Conservation (phyloP, 2,113 vertebrate genomes). For the Melospiza melodia region DNA sequence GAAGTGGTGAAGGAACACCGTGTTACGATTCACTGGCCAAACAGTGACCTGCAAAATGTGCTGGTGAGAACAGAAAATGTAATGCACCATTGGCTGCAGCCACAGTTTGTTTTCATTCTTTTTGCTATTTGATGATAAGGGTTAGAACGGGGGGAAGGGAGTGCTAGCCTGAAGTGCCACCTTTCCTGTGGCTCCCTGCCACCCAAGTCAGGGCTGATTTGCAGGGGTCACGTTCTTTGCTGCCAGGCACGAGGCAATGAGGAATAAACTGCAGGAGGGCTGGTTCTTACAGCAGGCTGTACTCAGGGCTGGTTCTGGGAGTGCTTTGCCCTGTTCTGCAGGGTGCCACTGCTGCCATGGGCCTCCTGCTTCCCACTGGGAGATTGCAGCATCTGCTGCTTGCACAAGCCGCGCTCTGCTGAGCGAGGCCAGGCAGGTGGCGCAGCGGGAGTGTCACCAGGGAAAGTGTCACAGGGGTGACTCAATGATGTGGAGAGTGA, state of each 20-base stretch:
- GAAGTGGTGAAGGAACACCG: neutral
- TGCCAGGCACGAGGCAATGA: neutral
- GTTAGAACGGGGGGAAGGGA: conserved; percentile 23
- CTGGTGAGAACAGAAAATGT: conserved; percentile 63
- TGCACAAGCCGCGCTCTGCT: neutral
- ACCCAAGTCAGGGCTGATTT: fast-evolving
- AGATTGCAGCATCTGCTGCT: neutral
- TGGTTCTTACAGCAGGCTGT: neutral
- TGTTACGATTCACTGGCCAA: conserved; percentile 63
- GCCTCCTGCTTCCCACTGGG: neutral
- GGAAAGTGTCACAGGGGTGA: neutral
- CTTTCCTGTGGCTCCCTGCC: neutral
- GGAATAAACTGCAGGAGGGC: neutral
- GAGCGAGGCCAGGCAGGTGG: neutral
- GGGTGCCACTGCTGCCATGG: neutral
- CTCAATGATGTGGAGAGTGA: neutral
- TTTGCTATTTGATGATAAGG: conserved; percentile 42
- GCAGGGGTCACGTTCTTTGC: neutral
- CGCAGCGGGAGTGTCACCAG: neutral
- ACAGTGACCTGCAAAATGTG: conserved; percentile 64
- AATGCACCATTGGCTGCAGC: neutral
- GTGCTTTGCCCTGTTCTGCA: neutral
- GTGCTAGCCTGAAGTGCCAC: neutral
- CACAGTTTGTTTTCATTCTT: conserved; percentile 21
- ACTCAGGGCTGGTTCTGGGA: neutral